phyloP scores from a whole-genome alignment of 2,797 vertebrate genomes.

The Podarcis siculus region DNA sequence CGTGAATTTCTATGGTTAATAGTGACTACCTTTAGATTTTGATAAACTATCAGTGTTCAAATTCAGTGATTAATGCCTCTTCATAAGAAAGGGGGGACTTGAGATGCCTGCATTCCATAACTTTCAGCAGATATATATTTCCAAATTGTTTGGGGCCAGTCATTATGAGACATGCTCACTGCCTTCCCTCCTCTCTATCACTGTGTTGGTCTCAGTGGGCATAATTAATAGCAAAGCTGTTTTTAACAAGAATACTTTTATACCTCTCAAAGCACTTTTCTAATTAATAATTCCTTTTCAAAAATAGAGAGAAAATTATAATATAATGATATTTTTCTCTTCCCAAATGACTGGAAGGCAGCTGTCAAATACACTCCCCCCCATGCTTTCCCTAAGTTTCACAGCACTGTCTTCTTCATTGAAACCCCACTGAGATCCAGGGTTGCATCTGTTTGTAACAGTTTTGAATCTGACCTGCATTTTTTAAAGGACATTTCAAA shows the following conservation, averaged over 20 bases:
- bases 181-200: slow-evolving; percentile 35
- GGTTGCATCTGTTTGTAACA: slow-evolving; percentile 39
- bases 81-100: background rate
- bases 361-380: slow-evolving; percentile 21
- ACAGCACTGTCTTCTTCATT: slow-evolving; percentile 39
- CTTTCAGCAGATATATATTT: slow-evolving; percentile 37
- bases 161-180: slow-evolving; percentile 54
- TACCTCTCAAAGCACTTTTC: slow-evolving; percentile 60
- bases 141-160: slow-evolving; percentile 58
- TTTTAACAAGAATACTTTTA: slow-evolving; percentile 61
- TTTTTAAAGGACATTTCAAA: background rate
- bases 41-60: background rate
- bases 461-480: slow-evolving; percentile 41
- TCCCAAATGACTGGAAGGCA: slow-evolving; percentile 58
- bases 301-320: slow-evolving; percentile 45
- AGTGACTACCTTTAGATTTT: background rate
- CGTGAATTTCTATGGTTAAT: background rate
- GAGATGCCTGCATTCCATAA: slow-evolving; percentile 14
- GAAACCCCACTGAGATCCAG: slow-evolving; percentile 44
- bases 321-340: slow-evolving; percentile 46
- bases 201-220: slow-evolving; percentile 67
- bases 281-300: slow-evolving; percentile 74
- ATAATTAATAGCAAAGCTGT: slow-evolving; percentile 73
- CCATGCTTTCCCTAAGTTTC: too few relatives aligned
- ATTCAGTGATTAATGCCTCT: too few relatives aligned